Evolutionary conservation across 1,140 invertebrate species (phyloP).

Genomic region (Drosophila mojavensis): DNA sequence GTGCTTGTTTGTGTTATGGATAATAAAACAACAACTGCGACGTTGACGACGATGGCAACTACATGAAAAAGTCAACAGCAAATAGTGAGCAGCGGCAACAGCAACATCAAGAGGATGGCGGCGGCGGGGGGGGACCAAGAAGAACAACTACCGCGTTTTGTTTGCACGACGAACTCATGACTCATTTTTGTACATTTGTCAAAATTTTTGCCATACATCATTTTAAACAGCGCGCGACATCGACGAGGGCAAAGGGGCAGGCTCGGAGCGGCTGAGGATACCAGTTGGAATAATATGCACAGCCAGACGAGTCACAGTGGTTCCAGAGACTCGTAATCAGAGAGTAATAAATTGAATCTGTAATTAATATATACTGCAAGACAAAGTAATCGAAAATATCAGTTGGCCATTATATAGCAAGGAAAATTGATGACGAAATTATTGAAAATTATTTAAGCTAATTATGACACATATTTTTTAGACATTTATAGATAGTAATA

Average conservation of each 20-base stretch:
- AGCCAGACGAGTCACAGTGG: constrained; percentile 21
- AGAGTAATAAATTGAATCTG: not conserved
- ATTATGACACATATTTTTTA: too few relatives aligned
- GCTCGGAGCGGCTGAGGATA: constrained; percentile 12
- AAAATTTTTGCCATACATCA: constrained; percentile 82
- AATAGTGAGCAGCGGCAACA: constrained; percentile 58
- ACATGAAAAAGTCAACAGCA: constrained; percentile 79
- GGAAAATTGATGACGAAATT: not conserved
- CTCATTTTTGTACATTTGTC: constrained; percentile 84
- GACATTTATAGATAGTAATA: too few relatives aligned
- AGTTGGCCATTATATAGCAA: not conserved
- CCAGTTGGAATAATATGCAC: constrained; percentile 43
- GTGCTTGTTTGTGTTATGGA: constrained; percentile 74
- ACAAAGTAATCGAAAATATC: too few relatives aligned
- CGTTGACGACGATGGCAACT: constrained; percentile 43
- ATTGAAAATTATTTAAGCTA: too few relatives aligned
- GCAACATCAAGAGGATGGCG: not conserved
- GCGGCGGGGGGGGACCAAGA: not conserved
- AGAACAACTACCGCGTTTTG: constrained; percentile 60
- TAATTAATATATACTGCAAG: too few relatives aligned
- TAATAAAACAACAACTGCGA: constrained; percentile 55
- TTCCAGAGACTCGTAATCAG: not conserved
- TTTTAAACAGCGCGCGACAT: constrained; percentile 70
- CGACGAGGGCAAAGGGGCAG: constrained; percentile 32
- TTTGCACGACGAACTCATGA: constrained; percentile 78